Percentiles rank a stretch among this genome's conserved stretches.
Conservation (phyloP, 2,113 vertebrate genomes). For the Lasiurus cinereus region DNA sequence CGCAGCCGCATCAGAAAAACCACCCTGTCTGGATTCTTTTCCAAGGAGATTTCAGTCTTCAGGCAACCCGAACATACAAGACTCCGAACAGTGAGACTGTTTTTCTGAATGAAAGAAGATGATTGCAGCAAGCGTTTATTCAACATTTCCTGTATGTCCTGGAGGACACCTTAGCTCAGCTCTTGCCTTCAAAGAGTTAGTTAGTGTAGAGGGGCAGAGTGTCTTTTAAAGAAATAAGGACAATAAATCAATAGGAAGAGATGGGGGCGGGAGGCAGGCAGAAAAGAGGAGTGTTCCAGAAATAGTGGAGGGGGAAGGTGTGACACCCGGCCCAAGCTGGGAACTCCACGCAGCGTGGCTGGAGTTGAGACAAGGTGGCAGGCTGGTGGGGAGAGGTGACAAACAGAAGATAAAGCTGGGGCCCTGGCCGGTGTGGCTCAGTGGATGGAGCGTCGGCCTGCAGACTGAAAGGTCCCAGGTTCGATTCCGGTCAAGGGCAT, state of each 20-base stretch:
- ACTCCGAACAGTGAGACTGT: not conserved
- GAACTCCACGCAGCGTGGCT: not conserved
- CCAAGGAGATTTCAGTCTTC: not conserved
- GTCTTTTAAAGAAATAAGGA: conserved; percentile 29
- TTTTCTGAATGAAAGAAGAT: conserved; percentile 49
- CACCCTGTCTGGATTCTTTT: not conserved
- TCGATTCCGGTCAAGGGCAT: too few relatives aligned
- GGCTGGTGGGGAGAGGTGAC: not conserved
- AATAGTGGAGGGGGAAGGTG: not conserved
- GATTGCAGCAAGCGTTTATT: conserved; percentile 52
- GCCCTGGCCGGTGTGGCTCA: too few relatives aligned
- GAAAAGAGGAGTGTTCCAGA: not conserved
- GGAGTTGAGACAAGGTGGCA: not conserved
- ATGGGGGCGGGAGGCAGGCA: not conserved
- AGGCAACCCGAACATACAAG: not conserved
- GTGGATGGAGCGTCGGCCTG: too few relatives aligned
- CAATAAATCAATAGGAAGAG: not conserved
- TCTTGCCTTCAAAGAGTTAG: not conserved
- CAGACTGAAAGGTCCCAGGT: too few relatives aligned
- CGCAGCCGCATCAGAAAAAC: conserved; percentile 20
- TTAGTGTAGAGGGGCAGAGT: not conserved
- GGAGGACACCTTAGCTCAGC: not conserved
- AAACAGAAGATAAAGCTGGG: not conserved
- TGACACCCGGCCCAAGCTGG: not conserved
- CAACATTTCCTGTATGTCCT: conserved; percentile 16